Conservation (phyloP, 2,797 vertebrate species). For the Lithobates pipiens region DNA sequence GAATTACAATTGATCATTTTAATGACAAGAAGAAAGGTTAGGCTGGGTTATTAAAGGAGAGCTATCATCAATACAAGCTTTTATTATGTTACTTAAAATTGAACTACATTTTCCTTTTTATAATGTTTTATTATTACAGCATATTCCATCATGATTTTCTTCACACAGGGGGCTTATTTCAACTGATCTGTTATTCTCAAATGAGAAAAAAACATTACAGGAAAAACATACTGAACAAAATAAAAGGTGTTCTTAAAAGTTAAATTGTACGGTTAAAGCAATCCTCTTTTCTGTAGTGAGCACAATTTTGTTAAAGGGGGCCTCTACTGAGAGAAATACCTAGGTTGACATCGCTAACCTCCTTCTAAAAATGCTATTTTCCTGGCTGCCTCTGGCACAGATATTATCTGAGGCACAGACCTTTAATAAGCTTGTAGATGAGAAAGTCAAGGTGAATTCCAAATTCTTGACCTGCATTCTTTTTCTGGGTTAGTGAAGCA, state of each 20-base stretch:
- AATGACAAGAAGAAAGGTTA: neutral
- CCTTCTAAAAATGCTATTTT: too few relatives aligned
- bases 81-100: neutral
- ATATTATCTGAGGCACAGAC: too few relatives aligned
- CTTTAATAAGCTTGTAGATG: too few relatives aligned
- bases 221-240: neutral
- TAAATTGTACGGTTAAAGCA: neutral
- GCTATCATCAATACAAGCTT: neutral
- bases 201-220: neutral
- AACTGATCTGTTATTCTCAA: neutral
- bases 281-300: neutral
- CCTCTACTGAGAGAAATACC: too few relatives aligned
- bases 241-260: neutral
- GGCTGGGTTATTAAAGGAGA: neutral
- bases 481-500: too few relatives aligned
- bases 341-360: neutral
- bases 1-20: slow-evolving; percentile 33
- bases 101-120: neutral
- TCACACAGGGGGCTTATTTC: neutral
- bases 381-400: too few relatives aligned
- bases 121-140: neutral
- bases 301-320: neutral
- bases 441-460: too few relatives aligned
- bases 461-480: too few relatives aligned
- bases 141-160: neutral